A percentile compares a stretch with the other conserved stretches of the same genome.
These are phyloP conservation scores for Atherix ibis DNA, from an alignment of 2,888 invertebrate species.

Conservation along the genomic window DNA sequence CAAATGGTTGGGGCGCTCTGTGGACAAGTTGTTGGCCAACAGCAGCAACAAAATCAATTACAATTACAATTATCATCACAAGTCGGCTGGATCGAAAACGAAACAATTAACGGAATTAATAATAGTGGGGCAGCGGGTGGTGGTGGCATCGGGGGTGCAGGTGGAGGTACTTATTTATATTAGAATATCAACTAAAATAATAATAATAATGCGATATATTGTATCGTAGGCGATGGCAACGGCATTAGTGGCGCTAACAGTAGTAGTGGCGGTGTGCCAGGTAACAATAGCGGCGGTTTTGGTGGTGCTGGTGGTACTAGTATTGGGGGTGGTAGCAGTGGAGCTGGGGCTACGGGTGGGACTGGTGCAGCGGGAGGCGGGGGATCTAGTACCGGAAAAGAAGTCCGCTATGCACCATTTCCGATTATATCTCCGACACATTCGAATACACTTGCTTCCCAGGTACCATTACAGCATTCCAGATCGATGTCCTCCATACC, in stretches of 20 bases:
- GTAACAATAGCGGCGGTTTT: slow-evolving; percentile 25
- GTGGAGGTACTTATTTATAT: slow-evolving; percentile 20
- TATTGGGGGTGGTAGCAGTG: slow-evolving; percentile 16
- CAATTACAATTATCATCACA: slow-evolving; percentile 20
- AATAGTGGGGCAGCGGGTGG: slow-evolving; percentile 18
- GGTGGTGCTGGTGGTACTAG: slow-evolving; percentile 16
- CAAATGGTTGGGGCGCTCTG: slow-evolving; percentile 33
- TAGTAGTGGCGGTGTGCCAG: slow-evolving; percentile 25
- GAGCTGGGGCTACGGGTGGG: slow-evolving; percentile 23
- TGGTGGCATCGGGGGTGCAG: no score
- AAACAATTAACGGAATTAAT: slow-evolving; percentile 17
- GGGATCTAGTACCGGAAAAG: slow-evolving; percentile 33
- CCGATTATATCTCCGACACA: slow-evolving; percentile 36
- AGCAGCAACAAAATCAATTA: slow-evolving; percentile 22
- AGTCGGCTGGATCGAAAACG: slow-evolving; percentile 21
- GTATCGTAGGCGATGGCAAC: slow-evolving; percentile 22
- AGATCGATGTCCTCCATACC: slow-evolving; percentile 81
- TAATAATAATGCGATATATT: no score
- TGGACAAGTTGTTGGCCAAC: slow-evolving; percentile 31
- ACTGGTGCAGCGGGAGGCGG: slow-evolving; percentile 18
- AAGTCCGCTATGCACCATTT: slow-evolving; percentile 41
- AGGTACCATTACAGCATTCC: slow-evolving; percentile 48
- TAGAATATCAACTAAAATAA: no score
- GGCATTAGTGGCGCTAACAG: slow-evolving; percentile 28
- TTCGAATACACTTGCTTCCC: slow-evolving; percentile 33